Conservation (phyloP, 2,797 vertebrate species). For the Parauchenoglanis ngamensis region DNA sequence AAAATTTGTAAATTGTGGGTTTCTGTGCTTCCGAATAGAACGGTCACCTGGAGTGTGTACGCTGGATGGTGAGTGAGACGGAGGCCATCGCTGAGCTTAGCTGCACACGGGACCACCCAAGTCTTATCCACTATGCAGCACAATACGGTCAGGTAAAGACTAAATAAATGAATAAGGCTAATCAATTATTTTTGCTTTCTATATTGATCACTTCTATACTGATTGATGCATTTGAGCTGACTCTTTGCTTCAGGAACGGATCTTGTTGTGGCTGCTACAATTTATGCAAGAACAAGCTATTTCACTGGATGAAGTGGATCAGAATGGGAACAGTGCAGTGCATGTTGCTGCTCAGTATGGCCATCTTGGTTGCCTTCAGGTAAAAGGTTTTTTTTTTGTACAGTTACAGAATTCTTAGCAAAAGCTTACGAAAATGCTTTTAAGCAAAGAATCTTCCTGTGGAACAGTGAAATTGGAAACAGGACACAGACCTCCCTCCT, state of each 20-base stretch:
- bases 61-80: conserved; percentile 98
- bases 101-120: conserved; percentile 92
- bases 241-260: conserved; percentile 82
- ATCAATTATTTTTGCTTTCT: not conserved
- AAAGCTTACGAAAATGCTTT: not conserved
- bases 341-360: conserved; percentile 91
- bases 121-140: conserved; percentile 94
- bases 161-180: not conserved
- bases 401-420: not conserved
- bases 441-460: conserved; percentile 3
- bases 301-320: conserved; percentile 93
- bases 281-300: conserved; percentile 99
- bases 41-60: conserved; percentile 92
- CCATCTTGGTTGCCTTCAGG: conserved; percentile 94
- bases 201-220: not conserved
- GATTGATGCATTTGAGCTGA: not conserved
- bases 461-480: conserved; percentile 36
- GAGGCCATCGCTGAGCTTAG: conserved; percentile 97
- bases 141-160: conserved; percentile 89
- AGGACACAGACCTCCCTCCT: conserved; percentile 45
- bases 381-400: conserved; percentile 57
- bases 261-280: conserved; percentile 95
- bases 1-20: not conserved
- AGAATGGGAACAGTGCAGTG: conserved; percentile 92
- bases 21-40: conserved; percentile 71